Percentiles rank a stretch among this genome's conserved stretches.
These are phyloP conservation scores for Odontesthes bonariensis DNA, from an alignment of 2,113 vertebrate genomes.

Conservation along the genomic window DNA sequence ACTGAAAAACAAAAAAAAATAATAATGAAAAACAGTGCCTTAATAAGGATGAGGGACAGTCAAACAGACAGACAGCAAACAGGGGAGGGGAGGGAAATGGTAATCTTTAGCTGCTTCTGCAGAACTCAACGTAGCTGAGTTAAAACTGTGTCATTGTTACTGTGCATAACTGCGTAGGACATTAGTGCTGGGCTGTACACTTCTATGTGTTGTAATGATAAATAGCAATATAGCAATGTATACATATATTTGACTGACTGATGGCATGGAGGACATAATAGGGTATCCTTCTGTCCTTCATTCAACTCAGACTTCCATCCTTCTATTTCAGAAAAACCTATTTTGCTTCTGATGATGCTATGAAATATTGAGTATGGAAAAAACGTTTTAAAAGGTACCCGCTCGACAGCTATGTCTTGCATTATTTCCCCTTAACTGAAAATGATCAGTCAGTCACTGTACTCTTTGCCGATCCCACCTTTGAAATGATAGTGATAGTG, in stretches of 20 bases:
- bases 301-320: no score
- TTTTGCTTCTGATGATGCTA: no score
- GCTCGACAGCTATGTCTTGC: no score
- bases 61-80: constrained; percentile 53
- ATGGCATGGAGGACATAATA: no score
- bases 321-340: no score
- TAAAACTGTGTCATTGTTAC: neutral
- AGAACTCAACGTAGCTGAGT: constrained; percentile 14
- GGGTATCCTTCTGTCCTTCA: no score
- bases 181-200: constrained; percentile 15
- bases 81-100: constrained; percentile 16
- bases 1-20: constrained; percentile 60
- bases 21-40: constrained; percentile 41
- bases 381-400: no score
- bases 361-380: no score
- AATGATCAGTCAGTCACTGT: no score
- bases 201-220: constrained; percentile 13
- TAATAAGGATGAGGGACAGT: constrained; percentile 60
- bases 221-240: neutral
- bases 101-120: constrained; percentile 44
- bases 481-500: no score
- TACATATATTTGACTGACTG: neutral
- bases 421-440: no score
- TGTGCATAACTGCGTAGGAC: neutral
- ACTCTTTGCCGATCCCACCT: no score